These are phyloP conservation scores for Glyptemys insculpta DNA, from an alignment of 2,797 vertebrate genomes.

Conservation along the genomic window DNA sequence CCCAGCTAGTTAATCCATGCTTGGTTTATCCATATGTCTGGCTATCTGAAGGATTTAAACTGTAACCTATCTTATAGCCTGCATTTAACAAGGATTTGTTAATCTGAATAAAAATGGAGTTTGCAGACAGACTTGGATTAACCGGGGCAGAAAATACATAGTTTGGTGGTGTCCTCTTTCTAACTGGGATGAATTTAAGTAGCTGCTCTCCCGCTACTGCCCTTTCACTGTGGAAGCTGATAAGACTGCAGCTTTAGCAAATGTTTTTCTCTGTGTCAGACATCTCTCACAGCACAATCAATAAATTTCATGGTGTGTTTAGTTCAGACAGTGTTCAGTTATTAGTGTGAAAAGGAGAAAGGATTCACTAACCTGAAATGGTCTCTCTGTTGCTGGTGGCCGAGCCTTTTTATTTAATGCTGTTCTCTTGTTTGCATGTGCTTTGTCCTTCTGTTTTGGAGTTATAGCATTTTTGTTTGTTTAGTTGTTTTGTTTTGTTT, in stretches of 20 bases:
- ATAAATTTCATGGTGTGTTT: slow-evolving; percentile 46
- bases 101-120: slow-evolving; percentile 24
- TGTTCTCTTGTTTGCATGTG: background rate
- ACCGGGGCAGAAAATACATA: background rate
- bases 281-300: slow-evolving; percentile 33
- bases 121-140: slow-evolving; percentile 24
- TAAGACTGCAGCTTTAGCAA: slow-evolving; percentile 26
- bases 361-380: background rate
- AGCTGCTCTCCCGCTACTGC: slow-evolving; percentile 2
- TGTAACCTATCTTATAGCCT: background rate
- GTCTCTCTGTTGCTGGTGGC: background rate
- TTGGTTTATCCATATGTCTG: background rate
- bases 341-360: slow-evolving; percentile 42
- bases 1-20: background rate
- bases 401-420: slow-evolving; percentile 4
- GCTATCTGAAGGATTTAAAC: background rate
- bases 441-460: background rate
- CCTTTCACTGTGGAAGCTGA: slow-evolving; percentile 3
- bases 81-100: slow-evolving; percentile 21
- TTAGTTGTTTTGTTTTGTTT: background rate
- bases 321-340: slow-evolving; percentile 49
- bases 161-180: background rate
- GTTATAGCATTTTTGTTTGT: background rate
- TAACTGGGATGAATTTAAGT: slow-evolving; percentile 19
- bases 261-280: background rate